Evolutionary conservation across 2,113 vertebrate species (phyloP).

Genomic region (Chrysemys picta): DNA sequence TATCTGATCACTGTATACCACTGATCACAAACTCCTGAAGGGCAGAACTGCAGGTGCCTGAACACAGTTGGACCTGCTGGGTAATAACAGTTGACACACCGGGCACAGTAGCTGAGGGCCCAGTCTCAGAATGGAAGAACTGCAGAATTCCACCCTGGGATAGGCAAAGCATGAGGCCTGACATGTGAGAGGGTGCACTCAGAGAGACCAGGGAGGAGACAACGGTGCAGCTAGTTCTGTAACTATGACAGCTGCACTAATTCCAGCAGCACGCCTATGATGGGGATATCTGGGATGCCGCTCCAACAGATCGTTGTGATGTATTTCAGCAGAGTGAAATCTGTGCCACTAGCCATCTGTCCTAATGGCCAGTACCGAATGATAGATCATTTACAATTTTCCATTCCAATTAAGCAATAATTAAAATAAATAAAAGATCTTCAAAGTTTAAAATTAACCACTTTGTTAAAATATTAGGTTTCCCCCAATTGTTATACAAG

Average conservation of each 20-base stretch:
- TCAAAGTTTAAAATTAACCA: constrained; percentile 43
- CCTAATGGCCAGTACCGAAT: not conserved
- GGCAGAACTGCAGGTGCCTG: not conserved
- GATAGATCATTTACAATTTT: constrained; percentile 4
- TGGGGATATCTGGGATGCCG: not conserved
- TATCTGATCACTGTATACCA: not conserved
- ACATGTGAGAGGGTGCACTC: not conserved
- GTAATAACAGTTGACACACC: not conserved
- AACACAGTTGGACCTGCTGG: not conserved
- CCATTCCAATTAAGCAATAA: constrained; percentile 1
- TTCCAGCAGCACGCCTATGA: constrained; percentile 6
- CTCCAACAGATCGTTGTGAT: not conserved
- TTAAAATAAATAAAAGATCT: constrained; percentile 47
- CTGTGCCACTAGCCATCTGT: not conserved
- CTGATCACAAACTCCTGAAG: not conserved
- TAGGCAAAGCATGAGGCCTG: not conserved
- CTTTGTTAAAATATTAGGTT: not conserved
- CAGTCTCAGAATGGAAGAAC: not conserved
- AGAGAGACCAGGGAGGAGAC: not conserved
- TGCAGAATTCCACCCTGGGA: not conserved
- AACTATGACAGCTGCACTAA: not conserved
- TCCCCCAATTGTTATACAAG: constrained; percentile 28
- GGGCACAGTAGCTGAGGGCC: not conserved
- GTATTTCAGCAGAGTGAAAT: not conserved
- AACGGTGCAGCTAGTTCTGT: not conserved